These are phyloP conservation scores for Sphaerodactylus townsendi DNA, from an alignment of 2,113 vertebrate genomes.

Conservation along the genomic window DNA sequence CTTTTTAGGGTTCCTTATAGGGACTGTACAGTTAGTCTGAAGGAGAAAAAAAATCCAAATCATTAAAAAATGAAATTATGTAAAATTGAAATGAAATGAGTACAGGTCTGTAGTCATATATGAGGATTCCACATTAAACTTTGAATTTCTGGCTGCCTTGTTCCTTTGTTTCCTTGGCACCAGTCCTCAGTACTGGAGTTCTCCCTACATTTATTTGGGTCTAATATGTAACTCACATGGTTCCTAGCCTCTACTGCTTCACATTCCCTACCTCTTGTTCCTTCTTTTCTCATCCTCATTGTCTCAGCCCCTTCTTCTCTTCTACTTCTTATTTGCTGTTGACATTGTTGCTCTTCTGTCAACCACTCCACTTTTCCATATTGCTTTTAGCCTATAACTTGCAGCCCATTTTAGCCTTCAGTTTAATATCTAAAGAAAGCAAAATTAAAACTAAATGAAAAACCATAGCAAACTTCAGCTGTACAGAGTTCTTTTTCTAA, in stretches of 20 bases:
- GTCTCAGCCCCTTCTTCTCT: not conserved
- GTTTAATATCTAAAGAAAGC: not conserved
- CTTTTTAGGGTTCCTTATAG: conserved; percentile 37
- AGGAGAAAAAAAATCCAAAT: not conserved
- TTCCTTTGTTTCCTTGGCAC: not conserved
- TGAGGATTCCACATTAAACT: not conserved
- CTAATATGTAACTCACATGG: not conserved
- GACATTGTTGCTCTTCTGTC: not conserved
- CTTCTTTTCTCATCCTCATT: not conserved
- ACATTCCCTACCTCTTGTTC: not conserved
- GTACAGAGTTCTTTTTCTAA: not conserved
- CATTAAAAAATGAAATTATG: conserved; percentile 17
- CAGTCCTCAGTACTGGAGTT: not conserved
- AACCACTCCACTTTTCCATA: not conserved
- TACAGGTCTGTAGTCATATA: not conserved
- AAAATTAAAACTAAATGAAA: not conserved
- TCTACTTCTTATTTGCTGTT: not conserved
- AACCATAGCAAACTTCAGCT: too few relatives aligned
- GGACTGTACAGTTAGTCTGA: conserved; percentile 27
- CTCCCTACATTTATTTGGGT: not conserved
- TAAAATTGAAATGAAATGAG: not conserved
- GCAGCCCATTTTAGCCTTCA: too few relatives aligned
- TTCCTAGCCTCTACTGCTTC: not conserved
- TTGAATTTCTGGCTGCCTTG: not conserved
- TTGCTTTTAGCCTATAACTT: not conserved